These are phyloP conservation scores for Brachypteracias leptosomus DNA, from an alignment of 2,113 vertebrate genomes.

Conservation along the genomic window DNA sequence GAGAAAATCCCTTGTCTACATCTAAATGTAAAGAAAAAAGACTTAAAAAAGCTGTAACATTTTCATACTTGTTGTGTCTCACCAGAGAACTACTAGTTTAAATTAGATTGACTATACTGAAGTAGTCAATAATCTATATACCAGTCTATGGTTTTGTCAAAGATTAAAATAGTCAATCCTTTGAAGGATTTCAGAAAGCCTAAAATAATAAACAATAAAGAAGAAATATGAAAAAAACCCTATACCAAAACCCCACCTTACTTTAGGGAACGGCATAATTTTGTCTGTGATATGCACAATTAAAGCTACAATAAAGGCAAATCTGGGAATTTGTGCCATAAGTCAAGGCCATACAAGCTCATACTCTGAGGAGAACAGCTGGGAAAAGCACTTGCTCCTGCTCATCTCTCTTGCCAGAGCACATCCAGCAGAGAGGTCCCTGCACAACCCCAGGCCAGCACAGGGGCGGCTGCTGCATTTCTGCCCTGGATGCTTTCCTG, in stretches of 20 bases:
- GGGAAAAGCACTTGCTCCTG: background rate
- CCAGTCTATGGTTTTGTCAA: too few species aligned
- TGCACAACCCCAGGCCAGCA: rapidly evolving
- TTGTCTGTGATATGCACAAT: background rate
- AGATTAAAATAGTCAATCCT: background rate
- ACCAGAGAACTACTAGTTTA: background rate
- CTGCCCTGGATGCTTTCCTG: background rate
- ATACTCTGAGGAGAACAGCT: too few species aligned
- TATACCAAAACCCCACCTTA: rapidly evolving
- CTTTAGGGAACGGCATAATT: background rate
- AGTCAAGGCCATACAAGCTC: too few species aligned
- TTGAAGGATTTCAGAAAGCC: background rate
- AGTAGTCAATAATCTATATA: background rate
- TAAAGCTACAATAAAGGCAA: background rate
- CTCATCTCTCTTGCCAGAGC: rapidly evolving
- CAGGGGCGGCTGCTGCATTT: too few species aligned
- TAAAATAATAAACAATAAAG: background rate
- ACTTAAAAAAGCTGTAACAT: background rate
- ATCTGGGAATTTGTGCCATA: background rate
- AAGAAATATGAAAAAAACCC: background rate
- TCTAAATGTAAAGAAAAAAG: background rate
- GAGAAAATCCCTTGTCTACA: rapidly evolving
- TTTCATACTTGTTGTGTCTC: background rate
- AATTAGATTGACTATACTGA: background rate
- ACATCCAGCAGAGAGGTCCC: rapidly evolving